Conservation (phyloP, 2,113 vertebrate genomes). For the Terrapene triunguis region DNA sequence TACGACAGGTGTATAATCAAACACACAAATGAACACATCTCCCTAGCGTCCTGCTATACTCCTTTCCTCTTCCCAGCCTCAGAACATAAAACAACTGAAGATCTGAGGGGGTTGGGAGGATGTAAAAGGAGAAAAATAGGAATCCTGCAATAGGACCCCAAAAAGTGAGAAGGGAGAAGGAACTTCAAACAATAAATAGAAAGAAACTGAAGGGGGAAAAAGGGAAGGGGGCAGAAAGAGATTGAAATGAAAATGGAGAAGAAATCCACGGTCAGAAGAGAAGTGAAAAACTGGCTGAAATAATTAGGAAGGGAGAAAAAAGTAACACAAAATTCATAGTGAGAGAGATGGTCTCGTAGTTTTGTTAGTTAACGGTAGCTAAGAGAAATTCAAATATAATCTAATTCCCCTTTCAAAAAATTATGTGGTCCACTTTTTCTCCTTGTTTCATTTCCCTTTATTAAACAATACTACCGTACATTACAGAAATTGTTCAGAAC, state of each 20-base stretch:
- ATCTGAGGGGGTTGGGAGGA: neutral
- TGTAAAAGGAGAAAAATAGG: neutral
- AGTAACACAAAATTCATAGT: neutral
- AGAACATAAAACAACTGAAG: conserved; percentile 4
- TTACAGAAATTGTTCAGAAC: neutral
- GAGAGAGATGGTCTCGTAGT: neutral
- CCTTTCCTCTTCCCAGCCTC: neutral
- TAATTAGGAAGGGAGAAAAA: neutral
- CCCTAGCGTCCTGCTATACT: neutral
- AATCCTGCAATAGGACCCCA: neutral
- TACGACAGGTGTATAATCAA: neutral
- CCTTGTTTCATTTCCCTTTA: neutral
- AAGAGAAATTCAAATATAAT: neutral
- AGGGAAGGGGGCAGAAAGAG: neutral
- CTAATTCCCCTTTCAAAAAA: neutral
- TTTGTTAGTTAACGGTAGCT: neutral
- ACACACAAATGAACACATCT: neutral
- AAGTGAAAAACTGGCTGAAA: conserved; percentile 23
- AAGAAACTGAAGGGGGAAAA: neutral
- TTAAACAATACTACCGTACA: neutral
- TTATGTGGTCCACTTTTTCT: neutral
- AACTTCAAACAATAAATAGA: neutral
- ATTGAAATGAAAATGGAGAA: neutral
- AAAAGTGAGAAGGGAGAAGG: conserved; percentile 28
- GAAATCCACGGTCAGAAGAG: neutral